Percentiles rank a stretch among this genome's conserved stretches.
phyloP scores from a whole-genome alignment of 2,113 vertebrate genomes.

The Ciconia boyciana region DNA sequence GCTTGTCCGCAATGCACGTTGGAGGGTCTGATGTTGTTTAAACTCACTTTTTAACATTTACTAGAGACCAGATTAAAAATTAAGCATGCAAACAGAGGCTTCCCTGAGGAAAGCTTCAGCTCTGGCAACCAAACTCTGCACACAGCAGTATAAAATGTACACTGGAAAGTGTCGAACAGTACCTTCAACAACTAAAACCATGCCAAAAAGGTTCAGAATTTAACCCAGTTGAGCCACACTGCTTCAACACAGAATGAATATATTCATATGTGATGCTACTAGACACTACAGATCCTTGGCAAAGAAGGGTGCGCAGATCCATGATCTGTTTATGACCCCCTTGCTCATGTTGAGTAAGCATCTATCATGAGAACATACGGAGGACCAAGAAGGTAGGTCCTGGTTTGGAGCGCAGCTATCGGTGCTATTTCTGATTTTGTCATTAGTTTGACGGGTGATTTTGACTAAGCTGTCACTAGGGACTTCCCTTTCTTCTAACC shows the following conservation, averaged over 20 bases:
- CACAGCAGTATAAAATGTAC: not conserved
- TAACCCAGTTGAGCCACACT: not conserved
- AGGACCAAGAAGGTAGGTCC: not conserved
- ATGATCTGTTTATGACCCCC: not conserved
- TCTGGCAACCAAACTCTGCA: not conserved
- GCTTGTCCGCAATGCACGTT: not conserved
- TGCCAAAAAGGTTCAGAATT: not conserved
- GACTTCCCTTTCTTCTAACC: not conserved
- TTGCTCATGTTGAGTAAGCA: not conserved
- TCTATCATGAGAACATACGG: not conserved
- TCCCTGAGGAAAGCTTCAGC: not conserved
- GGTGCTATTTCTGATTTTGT: not conserved
- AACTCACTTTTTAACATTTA: conserved; percentile 1
- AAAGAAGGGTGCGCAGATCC: not conserved
- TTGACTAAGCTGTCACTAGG: not conserved
- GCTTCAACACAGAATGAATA: not conserved
- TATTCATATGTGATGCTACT: rapidly evolving
- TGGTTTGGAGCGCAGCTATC: not conserved
- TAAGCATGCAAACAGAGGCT: not conserved
- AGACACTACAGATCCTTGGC: not conserved
- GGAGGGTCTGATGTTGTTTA: not conserved
- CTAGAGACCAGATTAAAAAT: conserved; percentile 30
- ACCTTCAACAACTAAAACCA: not conserved
- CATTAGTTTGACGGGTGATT: not conserved
- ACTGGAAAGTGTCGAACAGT: not conserved